Evolutionary conservation across 2,888 invertebrate genomes (phyloP).

Genomic region (Lasioglossum oenotherae): DNA sequence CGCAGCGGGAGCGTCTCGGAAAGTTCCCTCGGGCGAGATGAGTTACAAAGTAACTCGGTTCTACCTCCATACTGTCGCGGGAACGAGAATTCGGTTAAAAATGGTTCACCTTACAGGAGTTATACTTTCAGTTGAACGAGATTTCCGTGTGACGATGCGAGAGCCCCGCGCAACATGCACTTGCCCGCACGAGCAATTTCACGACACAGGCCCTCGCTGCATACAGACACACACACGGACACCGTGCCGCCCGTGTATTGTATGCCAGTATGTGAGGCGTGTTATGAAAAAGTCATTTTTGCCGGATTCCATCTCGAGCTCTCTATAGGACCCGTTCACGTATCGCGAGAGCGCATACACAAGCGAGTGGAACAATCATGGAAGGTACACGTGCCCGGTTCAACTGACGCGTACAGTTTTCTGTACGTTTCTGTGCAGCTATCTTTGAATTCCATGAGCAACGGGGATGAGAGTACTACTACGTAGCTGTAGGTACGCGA

Average conservation of each 20-base stretch:
- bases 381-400: neutral
- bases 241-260: neutral
- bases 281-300: slow-evolving; percentile 67
- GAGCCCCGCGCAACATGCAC: neutral
- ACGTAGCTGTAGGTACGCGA: neutral
- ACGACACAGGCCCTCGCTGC: neutral
- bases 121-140: slow-evolving; percentile 70
- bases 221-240: neutral
- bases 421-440: slow-evolving; percentile 46
- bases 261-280: neutral
- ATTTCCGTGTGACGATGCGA: slow-evolving; percentile 58
- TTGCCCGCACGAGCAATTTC: slow-evolving; percentile 6
- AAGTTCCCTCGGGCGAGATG: neutral
- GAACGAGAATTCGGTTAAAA: slow-evolving; percentile 32
- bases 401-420: slow-evolving; percentile 29
- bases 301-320: slow-evolving; percentile 38
- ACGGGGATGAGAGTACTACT: neutral
- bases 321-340: neutral
- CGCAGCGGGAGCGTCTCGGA: neutral
- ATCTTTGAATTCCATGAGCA: slow-evolving; percentile 64
- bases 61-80: neutral
- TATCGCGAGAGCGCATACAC: neutral
- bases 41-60: neutral
- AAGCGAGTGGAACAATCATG: neutral
- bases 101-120: slow-evolving; percentile 20